A percentile compares a stretch with the other conserved stretches of the same genome.
These are phyloP conservation scores for Peromyscus maniculatus DNA, from an alignment of 2,113 vertebrate genomes.

Conservation along the genomic window DNA sequence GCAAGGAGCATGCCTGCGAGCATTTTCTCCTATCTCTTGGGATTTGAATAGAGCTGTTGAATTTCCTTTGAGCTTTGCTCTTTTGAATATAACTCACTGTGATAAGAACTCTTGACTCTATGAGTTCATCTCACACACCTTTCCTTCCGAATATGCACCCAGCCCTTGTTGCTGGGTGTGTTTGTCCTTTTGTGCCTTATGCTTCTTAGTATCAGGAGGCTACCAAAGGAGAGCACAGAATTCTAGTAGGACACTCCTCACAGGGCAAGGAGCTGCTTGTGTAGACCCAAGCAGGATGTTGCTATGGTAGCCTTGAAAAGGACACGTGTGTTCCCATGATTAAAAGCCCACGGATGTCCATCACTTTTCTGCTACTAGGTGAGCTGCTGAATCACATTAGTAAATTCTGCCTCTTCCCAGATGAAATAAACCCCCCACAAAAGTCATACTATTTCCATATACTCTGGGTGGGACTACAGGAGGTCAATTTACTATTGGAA, in stretches of 20 bases:
- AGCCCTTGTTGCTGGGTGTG: neutral
- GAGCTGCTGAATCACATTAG: constrained; percentile 29
- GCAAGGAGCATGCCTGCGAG: neutral
- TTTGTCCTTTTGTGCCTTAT: neutral
- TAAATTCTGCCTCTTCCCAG: neutral
- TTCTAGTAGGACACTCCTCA: neutral
- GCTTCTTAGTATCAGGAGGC: neutral
- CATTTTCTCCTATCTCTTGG: neutral
- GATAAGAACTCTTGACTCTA: neutral
- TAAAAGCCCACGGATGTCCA: constrained; percentile 9
- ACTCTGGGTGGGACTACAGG: neutral
- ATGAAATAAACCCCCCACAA: neutral
- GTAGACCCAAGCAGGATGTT: neutral
- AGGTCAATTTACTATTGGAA: neutral
- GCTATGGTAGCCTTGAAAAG: neutral
- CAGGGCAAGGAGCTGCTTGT: neutral
- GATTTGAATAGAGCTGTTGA: neutral
- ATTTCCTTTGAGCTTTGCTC: neutral
- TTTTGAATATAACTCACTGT: neutral
- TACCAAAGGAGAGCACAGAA: neutral
- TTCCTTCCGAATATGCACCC: neutral
- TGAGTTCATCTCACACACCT: neutral
- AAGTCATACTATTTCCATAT: neutral
- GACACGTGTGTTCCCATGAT: neutral
- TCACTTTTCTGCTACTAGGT: neutral